Conservation (phyloP, 2,888 invertebrate species). For the Calliphora vomitoria region DNA sequence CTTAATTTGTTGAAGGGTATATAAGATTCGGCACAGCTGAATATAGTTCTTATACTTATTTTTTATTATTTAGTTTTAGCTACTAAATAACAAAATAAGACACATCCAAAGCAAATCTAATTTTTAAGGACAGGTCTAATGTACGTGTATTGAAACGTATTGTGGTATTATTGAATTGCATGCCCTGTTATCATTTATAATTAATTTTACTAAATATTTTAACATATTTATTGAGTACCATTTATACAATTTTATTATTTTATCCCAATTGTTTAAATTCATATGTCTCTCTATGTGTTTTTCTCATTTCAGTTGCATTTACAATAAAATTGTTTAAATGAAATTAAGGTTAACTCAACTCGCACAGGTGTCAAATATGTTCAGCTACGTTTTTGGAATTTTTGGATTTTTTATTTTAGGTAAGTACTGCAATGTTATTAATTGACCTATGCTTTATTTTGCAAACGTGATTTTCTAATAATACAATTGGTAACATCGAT, state of each 20-base stretch:
- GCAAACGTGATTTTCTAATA: neutral
- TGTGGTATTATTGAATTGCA: conserved; percentile 64
- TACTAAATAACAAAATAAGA: too few relatives aligned
- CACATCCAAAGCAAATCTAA: too few relatives aligned
- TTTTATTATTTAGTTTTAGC: too few relatives aligned
- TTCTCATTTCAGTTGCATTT: conserved; percentile 76
- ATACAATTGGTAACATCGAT: neutral
- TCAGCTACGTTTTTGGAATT: conserved; percentile 79
- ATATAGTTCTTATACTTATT: too few relatives aligned
- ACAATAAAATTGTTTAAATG: conserved; percentile 58
- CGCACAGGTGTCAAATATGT: conserved; percentile 80
- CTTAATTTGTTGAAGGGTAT: too few relatives aligned
- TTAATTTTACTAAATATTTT: conserved; percentile 72
- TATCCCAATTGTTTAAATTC: conserved; percentile 18
- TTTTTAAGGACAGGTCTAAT: too few relatives aligned
- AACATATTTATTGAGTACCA: conserved; percentile 65
- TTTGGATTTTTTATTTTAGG: conserved; percentile 81
- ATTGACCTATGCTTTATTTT: neutral
- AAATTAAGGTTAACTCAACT: conserved; percentile 61
- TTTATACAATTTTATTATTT: conserved; percentile 25
- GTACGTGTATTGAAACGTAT: conserved; percentile 20
- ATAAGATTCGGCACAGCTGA: too few relatives aligned
- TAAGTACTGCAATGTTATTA: conserved; percentile 75
- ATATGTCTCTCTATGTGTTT: conserved; percentile 36
- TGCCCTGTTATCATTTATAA: conserved; percentile 67